Percentiles rank a stretch among this genome's conserved stretches.
Evolutionary conservation across 2,888 invertebrate species (phyloP).

Genomic region (Trissonchulus sp.): DNA sequence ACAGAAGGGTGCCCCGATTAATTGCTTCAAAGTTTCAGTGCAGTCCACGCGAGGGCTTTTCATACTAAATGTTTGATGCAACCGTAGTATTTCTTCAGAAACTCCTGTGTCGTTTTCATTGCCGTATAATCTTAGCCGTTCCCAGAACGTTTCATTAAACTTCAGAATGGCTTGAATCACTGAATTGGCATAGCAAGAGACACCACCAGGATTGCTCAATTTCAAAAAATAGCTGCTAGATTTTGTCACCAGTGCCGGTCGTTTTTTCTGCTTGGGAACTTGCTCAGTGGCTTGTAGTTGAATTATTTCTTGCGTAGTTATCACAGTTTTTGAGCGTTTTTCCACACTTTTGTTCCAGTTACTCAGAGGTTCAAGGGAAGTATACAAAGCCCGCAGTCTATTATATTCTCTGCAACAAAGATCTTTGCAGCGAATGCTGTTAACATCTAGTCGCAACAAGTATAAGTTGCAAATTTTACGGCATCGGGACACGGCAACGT

Average conservation of each 20-base stretch:
- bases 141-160: too few relatives aligned
- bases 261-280: neutral
- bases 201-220: neutral
- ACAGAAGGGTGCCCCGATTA: too few relatives aligned
- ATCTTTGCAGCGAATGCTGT: neutral
- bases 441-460: neutral
- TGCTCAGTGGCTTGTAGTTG: neutral
- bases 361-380: neutral
- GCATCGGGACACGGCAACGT: constrained; percentile 19
- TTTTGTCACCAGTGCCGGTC: neutral
- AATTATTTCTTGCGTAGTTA: neutral
- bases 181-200: neutral
- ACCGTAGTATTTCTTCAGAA: too few relatives aligned
- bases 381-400: neutral
- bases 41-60: too few relatives aligned
- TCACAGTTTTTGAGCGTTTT: neutral
- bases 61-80: too few relatives aligned
- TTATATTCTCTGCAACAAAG: neutral
- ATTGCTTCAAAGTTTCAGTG: too few relatives aligned
- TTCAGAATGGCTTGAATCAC: neutral
- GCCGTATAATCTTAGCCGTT: too few relatives aligned
- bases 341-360: neutral
- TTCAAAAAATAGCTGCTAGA: neutral
- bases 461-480: neutral
- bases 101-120: too few relatives aligned